Conservation (phyloP, 2,888 invertebrate genomes). For the Oasisia sp. region DNA sequence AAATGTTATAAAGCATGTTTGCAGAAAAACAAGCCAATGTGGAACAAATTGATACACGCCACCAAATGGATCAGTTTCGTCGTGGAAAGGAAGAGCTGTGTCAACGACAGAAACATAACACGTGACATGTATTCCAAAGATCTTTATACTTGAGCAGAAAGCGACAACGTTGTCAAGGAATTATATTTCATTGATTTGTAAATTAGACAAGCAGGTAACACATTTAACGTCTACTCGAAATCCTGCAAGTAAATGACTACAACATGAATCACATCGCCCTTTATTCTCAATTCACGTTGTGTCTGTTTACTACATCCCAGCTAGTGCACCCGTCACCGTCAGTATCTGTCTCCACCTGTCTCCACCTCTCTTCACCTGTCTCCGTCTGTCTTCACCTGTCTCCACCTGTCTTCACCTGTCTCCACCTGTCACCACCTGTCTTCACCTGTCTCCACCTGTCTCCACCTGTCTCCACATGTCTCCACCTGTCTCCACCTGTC, state of each 20-base stretch:
- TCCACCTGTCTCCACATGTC: too few relatives aligned
- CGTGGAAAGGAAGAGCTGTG: not conserved
- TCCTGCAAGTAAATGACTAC: not conserved
- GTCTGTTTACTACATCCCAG: too few relatives aligned
- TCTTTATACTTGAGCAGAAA: not conserved
- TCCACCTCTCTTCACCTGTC: too few relatives aligned
- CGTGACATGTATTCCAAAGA: not conserved
- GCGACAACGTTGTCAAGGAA: not conserved
- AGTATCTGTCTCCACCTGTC: too few relatives aligned
- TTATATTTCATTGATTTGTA: not conserved
- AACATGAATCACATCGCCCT: too few relatives aligned
- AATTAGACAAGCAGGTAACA: not conserved
- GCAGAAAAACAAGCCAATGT: not conserved
- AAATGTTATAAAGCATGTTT: not conserved
- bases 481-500: too few relatives aligned
- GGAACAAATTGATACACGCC: constrained; percentile 3
- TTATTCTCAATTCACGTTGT: too few relatives aligned
- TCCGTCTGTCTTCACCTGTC: too few relatives aligned
- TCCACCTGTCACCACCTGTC: too few relatives aligned
- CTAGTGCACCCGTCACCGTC: too few relatives aligned
- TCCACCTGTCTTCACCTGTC: too few relatives aligned
- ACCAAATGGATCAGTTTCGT: not conserved
- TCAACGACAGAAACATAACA: not conserved
- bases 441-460: too few relatives aligned
- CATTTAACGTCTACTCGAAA: not conserved